Conservation (phyloP, 1,140 invertebrate genomes). For the Uloborus diversus region DNA sequence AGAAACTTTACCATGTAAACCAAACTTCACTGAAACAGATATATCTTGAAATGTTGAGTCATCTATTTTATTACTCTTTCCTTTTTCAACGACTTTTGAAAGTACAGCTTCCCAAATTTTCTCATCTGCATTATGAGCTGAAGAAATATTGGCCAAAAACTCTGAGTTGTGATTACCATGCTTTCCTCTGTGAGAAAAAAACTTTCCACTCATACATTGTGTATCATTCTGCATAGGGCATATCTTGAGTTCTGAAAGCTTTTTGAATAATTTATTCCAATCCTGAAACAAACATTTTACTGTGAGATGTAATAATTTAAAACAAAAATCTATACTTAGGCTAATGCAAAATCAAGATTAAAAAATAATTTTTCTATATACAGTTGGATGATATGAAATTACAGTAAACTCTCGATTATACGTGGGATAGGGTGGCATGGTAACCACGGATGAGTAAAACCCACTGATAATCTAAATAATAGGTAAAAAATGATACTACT, state of each 20-base stretch:
- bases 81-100: conserved; percentile 37
- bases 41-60: conserved; percentile 17
- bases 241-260: conserved; percentile 26
- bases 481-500: no score
- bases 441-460: no score
- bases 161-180: no score
- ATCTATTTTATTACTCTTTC: background rate
- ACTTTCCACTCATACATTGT: background rate
- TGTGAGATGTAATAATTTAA: no score
- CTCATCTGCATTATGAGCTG: conserved; percentile 58
- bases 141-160: conserved; percentile 14
- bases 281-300: conserved; percentile 62
- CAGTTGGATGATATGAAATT: no score
- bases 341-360: no score
- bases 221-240: conserved; percentile 15
- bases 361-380: no score
- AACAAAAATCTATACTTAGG: no score
- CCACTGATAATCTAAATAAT: no score
- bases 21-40: conserved; percentile 15
- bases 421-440: no score
- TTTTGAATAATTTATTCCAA: conserved; percentile 64
- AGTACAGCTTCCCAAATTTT: conserved; percentile 52
- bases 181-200: no score
- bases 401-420: no score
- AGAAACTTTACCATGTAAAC: conserved; percentile 16